Base-by-base conservation (phyloP, 2,888 invertebrate genomes). In the Gisinianus flammeolus region DNA sequence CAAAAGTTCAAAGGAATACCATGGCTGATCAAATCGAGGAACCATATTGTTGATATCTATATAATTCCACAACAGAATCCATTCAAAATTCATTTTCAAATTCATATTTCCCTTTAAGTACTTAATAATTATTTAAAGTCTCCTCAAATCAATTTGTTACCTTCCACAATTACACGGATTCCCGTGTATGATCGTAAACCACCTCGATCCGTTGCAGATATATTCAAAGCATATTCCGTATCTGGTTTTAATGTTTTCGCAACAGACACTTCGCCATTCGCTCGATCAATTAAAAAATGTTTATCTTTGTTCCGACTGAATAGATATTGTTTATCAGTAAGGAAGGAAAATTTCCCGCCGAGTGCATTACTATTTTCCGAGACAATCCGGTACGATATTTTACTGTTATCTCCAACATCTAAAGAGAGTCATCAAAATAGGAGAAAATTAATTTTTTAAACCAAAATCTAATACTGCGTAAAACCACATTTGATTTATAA, bases 1-100 rank as follows among this genome's bases (percentile, higher is more conserved):
- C 73, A 92, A 90, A 0, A 94, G 90, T 85, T 94, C 92, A 83
- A 95, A 95, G 72, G 90, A 92, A 86, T 95, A 95, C 91, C 92
- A 93, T 0, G 93, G 91, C 83, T 93, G 93, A 83, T 92, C 91
- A 82, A 95, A 95, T 81, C 92, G 91, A 0, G 95, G 95, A 5
- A 92, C 91, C 86, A 95, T 94, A 85, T 95, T 93, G 86, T 95
- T 95, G 0, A 95, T 91, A 82, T 87, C 80, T 64, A 26, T 12
- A 12, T 56, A 6, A 56, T 56, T 6, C 22, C 56, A 56, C 22
- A 56, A 56, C 16, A 56, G n/a, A 67, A 67, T 26, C 12, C 22
- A 26, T 44, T n/a, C n/a, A 62, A 5, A 24, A 62, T 62, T 62
- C 62, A 62, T 67, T 67, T 6, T 22, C 19, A 6, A 58, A 5